Percentiles rank a stretch among this genome's conserved stretches.
phyloP scores from a whole-genome alignment of 2,797 vertebrate genomes.

The Diplodus sargus region DNA sequence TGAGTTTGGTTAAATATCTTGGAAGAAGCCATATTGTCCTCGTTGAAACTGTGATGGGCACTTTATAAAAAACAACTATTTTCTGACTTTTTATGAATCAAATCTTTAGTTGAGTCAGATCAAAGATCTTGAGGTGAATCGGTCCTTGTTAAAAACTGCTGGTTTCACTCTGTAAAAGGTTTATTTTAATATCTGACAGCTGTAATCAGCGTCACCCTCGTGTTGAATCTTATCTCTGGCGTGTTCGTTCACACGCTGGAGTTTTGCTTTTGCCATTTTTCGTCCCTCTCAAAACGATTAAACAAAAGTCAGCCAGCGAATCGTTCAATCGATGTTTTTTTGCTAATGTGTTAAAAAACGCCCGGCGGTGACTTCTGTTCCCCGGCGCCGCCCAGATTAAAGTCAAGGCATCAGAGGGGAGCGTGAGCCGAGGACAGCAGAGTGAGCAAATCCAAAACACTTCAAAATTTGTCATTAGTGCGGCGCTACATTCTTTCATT shows the following conservation, averaged over 20 bases:
- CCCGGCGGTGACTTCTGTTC: constrained; percentile 11
- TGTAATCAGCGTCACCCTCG: background rate
- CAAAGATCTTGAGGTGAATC: background rate
- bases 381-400: constrained; percentile 36
- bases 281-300: constrained; percentile 11
- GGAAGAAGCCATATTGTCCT: too few species aligned
- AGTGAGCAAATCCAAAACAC: constrained; percentile 72
- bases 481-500: constrained; percentile 76
- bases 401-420: constrained; percentile 41
- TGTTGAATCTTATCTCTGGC: background rate
- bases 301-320: constrained; percentile 8
- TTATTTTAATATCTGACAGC: background rate
- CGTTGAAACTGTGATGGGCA: too few species aligned
- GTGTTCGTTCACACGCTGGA: background rate
- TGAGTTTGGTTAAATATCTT: too few species aligned
- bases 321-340: constrained; percentile 14
- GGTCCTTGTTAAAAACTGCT: too few species aligned
- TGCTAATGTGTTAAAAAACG: constrained; percentile 13
- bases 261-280: background rate
- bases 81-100: background rate
- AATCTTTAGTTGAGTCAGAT: background rate
- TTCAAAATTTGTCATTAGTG: constrained; percentile 78
- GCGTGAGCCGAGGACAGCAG: constrained; percentile 42
- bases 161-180: background rate
- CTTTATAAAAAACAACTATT: too few species aligned